Percentiles rank a stretch among this genome's conserved stretches.
phyloP scores from a whole-genome alignment of 2,888 invertebrate species.

The Bursaphelenchus okinawaensis region DNA sequence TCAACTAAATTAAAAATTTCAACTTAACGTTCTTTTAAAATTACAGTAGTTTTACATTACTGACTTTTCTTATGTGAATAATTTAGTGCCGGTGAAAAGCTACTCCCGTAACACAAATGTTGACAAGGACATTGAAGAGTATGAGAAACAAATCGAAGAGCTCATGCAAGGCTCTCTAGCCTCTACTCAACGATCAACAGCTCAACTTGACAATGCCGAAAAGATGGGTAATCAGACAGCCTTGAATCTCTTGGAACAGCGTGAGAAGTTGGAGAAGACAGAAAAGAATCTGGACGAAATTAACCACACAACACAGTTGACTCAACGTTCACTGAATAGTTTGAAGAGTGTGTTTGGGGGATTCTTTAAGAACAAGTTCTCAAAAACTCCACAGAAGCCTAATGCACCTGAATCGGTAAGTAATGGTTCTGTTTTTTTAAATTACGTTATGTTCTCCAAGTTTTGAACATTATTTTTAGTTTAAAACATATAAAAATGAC shows the following conservation, averaged over 20 bases:
- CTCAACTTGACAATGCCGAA: constrained; percentile 74
- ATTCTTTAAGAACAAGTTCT: constrained; percentile 80
- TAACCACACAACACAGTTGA: constrained; percentile 50
- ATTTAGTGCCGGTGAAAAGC: constrained; percentile 43
- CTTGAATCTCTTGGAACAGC: constrained; percentile 52
- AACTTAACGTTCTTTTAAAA: too few species aligned
- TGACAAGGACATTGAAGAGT: constrained; percentile 48
- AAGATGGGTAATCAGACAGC: constrained; percentile 87
- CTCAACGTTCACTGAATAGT: constrained; percentile 55
- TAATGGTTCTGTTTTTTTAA: too few species aligned
- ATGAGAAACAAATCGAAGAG: constrained; percentile 52
- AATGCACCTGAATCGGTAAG: background rate
- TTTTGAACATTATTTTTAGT: too few species aligned
- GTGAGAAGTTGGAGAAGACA: constrained; percentile 55
- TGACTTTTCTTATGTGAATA: background rate
- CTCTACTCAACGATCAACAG: constrained; percentile 59
- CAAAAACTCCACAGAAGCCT: constrained; percentile 33
- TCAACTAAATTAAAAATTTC: too few species aligned
- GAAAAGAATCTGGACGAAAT: constrained; percentile 56
- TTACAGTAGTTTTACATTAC: background rate
- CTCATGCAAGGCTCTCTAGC: constrained; percentile 57
- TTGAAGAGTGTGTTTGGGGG: constrained; percentile 84
- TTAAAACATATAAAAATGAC: too few species aligned
- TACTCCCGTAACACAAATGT: constrained; percentile 34
- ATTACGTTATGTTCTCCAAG: too few species aligned